These are phyloP conservation scores for Conus canariensis DNA, from an alignment of 2,888 invertebrate species.

Conservation along the genomic window DNA sequence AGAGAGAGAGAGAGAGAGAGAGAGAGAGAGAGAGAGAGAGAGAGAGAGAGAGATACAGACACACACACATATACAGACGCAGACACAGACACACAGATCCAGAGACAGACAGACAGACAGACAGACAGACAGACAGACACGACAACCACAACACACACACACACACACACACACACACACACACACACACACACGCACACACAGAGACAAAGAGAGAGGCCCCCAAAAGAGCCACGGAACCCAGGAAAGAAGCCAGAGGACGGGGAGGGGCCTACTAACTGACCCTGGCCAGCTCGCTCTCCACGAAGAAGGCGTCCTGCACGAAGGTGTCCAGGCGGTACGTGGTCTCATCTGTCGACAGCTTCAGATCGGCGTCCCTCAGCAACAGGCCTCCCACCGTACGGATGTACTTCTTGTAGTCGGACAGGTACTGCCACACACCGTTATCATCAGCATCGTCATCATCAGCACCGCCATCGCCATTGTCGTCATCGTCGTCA, in stretches of 20 bases:
- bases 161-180: not conserved
- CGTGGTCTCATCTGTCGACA: constrained; percentile 47
- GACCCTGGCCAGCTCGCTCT: constrained; percentile 66
- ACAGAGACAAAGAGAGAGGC: not conserved
- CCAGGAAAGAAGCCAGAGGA: too few species aligned
- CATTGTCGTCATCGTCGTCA: not conserved
- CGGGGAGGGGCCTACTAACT: too few species aligned
- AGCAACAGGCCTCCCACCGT: constrained; percentile 63
- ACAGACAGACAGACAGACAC: not conserved
- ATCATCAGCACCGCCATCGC: not conserved
- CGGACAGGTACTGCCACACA: constrained; percentile 58
- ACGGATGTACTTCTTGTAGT: constrained; percentile 71
- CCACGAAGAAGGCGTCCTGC: constrained; percentile 68
- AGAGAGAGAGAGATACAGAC: not conserved
- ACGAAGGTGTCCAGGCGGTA: constrained; percentile 67
- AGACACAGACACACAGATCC: not conserved
- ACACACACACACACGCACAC: not conserved
- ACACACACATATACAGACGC: not conserved
- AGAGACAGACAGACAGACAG: not conserved
- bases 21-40: constrained; percentile 8
- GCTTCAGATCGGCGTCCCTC: constrained; percentile 67
- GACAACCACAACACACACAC: not conserved
- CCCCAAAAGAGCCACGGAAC: too few species aligned
- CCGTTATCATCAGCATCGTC: not conserved
- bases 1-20: constrained; percentile 3